phyloP scores from a whole-genome alignment of 2,888 invertebrate genomes.

The Nudaria mundana region DNA sequence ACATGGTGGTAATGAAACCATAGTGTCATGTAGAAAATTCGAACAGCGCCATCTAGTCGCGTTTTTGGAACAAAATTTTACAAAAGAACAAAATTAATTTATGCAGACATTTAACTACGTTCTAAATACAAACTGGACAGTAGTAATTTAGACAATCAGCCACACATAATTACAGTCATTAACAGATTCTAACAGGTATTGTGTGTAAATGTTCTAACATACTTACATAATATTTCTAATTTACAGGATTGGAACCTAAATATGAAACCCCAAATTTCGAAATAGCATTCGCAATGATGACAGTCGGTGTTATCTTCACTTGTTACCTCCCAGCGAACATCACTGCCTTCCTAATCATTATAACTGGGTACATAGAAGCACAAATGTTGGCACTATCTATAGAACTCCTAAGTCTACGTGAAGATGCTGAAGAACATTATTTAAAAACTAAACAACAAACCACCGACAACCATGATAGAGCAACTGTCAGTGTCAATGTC shows the following conservation, averaged over 20 bases:
- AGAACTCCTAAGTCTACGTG: slow-evolving; percentile 25
- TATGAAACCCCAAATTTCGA: slow-evolving; percentile 28
- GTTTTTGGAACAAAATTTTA: too few relatives aligned
- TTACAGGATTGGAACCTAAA: slow-evolving; percentile 25
- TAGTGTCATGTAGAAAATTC: too few relatives aligned
- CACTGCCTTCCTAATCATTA: slow-evolving; percentile 25
- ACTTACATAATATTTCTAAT: not conserved
- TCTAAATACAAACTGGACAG: too few relatives aligned
- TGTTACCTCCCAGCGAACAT: slow-evolving; percentile 27
- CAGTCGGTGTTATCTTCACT: slow-evolving; percentile 11
- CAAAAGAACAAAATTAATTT: too few relatives aligned
- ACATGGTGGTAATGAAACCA: too few relatives aligned
- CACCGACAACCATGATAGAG: slow-evolving; percentile 1
- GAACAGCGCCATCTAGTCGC: too few relatives aligned
- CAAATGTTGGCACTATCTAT: slow-evolving; percentile 24
- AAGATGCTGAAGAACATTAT: slow-evolving; percentile 16
- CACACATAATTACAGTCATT: too few relatives aligned
- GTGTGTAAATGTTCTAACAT: not conserved
- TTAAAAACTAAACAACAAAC: not conserved
- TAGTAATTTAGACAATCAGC: too few relatives aligned
- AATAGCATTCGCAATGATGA: slow-evolving; percentile 21
- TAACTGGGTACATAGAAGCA: slow-evolving; percentile 24
- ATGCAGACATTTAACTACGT: too few relatives aligned
- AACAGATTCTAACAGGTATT: not conserved
- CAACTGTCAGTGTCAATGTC: not conserved